Evolutionary conservation across 2,888 invertebrate species (phyloP).

Genomic region (Eupithecia dodoneata): DNA sequence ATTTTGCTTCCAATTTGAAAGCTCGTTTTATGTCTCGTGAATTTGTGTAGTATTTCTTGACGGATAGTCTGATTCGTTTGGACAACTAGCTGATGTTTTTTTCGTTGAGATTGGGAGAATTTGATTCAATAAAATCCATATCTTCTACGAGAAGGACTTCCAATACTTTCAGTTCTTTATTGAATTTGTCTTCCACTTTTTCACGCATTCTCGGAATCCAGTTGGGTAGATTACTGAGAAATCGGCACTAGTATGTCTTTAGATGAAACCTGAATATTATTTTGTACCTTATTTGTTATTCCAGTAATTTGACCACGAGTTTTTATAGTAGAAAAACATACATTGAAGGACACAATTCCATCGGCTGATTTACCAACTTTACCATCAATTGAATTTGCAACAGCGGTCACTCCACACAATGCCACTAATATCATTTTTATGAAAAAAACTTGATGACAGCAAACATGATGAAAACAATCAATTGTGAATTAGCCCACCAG

Average conservation of each 20-base stretch:
- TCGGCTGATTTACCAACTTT: neutral
- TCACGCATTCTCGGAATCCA: neutral
- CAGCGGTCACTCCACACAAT: neutral
- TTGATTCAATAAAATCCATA: conserved; percentile 14
- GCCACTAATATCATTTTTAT: neutral
- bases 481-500: neutral
- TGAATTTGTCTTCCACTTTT: neutral
- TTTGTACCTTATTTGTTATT: too few species aligned
- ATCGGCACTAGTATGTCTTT: neutral
- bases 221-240: neutral
- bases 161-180: conserved; percentile 2
- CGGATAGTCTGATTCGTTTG: conserved; percentile 48
- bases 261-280: neutral
- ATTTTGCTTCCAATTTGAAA: conserved; percentile 58
- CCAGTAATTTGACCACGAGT: neutral
- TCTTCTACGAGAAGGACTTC: neutral
- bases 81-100: conserved; percentile 35
- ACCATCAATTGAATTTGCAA: neutral
- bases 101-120: conserved; percentile 19
- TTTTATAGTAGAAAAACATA: neutral
- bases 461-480: neutral
- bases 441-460: neutral
- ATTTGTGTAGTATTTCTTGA: conserved; percentile 62
- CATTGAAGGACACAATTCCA: neutral
- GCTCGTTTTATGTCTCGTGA: conserved; percentile 56